These are phyloP conservation scores for Calliphora vicina DNA, from an alignment of 1,140 invertebrate genomes.

Conservation along the genomic window DNA sequence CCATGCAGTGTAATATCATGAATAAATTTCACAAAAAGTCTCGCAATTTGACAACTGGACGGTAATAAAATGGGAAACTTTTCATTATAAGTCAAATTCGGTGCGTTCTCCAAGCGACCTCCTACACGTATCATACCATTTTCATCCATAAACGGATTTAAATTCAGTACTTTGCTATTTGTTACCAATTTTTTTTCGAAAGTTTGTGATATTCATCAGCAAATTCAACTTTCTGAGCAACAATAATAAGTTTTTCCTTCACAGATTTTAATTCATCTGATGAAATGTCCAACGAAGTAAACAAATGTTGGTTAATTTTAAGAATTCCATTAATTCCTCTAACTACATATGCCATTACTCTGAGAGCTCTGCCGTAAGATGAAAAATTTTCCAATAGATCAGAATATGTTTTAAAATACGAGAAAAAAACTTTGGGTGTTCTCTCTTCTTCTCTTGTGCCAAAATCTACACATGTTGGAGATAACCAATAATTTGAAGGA, in stretches of 20 bases:
- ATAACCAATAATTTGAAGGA: neutral
- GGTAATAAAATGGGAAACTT: neutral
- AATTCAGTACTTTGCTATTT: neutral
- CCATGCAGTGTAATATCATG: neutral
- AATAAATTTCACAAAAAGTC: neutral
- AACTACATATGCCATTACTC: neutral
- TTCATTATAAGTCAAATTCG: neutral
- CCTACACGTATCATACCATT: neutral
- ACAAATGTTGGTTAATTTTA: too few relatives aligned
- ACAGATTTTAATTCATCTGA: neutral
- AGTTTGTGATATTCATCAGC: neutral
- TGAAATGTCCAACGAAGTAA: neutral
- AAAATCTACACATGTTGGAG: neutral
- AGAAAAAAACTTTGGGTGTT: too few relatives aligned
- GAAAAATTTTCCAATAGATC: neutral
- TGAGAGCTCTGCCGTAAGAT: neutral
- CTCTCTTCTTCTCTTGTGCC: too few relatives aligned
- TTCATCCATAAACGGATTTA: neutral
- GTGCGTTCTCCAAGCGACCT: neutral
- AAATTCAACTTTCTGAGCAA: too few relatives aligned
- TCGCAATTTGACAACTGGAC: neutral
- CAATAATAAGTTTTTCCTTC: too few relatives aligned
- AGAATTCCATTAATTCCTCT: too few relatives aligned
- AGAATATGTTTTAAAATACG: too few relatives aligned
- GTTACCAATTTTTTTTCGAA: neutral